Conservation (phyloP, 2,888 invertebrate species). For the Neocrepidodera transversa region DNA sequence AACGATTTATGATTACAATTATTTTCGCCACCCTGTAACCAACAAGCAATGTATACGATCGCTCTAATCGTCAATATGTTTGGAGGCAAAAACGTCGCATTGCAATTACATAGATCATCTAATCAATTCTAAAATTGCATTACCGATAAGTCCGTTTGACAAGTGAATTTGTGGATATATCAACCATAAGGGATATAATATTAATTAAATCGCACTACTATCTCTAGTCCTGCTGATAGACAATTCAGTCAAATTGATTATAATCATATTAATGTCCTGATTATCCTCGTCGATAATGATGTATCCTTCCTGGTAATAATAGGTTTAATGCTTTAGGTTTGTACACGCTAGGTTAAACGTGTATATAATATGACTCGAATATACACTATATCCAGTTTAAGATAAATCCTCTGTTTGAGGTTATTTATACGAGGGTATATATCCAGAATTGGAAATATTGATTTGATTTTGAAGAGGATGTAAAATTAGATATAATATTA, state of each 20-base stretch:
- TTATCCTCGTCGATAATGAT: conserved; percentile 27
- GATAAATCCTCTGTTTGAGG: too few relatives aligned
- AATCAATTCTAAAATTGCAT: conserved; percentile 21
- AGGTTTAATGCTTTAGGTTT: background rate
- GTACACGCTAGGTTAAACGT: background rate
- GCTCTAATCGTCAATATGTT: too few relatives aligned
- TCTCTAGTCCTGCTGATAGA: conserved; percentile 33
- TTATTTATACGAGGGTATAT: too few relatives aligned
- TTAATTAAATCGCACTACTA: conserved; percentile 34
- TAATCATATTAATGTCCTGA: conserved; percentile 35
- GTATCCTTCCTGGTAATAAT: conserved; percentile 21
- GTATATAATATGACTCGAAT: too few relatives aligned
- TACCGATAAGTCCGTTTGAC: conserved; percentile 20
- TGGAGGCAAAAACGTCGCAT: conserved; percentile 2
- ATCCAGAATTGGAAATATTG: too few relatives aligned
- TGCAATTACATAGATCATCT: conserved; percentile 18
- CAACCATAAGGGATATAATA: conserved; percentile 34
- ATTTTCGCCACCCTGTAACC: too few relatives aligned
- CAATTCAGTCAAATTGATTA: conserved; percentile 32
- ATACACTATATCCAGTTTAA: too few relatives aligned
- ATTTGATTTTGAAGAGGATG: too few relatives aligned
- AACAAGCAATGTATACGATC: too few relatives aligned
- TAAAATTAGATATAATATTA: too few relatives aligned
- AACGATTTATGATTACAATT: too few relatives aligned
- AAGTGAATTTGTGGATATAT: conserved; percentile 23